phyloP scores from a whole-genome alignment of 2,113 vertebrate genomes.

The Polyodon spathula region DNA sequence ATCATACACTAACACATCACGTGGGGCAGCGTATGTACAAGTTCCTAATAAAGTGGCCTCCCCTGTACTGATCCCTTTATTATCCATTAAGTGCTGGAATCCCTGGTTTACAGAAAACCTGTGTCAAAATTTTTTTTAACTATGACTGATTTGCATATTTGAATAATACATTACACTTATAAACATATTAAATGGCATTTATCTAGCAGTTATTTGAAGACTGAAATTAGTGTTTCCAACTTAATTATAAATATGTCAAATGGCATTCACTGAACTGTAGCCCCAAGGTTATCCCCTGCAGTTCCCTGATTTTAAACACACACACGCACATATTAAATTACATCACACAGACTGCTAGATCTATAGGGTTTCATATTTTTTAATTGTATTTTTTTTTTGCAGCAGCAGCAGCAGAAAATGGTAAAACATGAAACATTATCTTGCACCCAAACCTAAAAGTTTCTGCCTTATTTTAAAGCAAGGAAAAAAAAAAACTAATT shows the following conservation, averaged over 20 bases:
- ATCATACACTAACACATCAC: too few species aligned
- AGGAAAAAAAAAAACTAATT: too few species aligned
- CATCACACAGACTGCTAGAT: constrained; percentile 62
- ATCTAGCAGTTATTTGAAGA: constrained; percentile 58
- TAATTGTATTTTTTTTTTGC: too few species aligned
- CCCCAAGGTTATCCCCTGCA: constrained; percentile 52
- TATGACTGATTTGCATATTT: constrained; percentile 64
- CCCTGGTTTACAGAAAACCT: constrained; percentile 35
- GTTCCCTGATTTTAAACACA: constrained; percentile 68
- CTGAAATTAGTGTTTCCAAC: constrained; percentile 65
- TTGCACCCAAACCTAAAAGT: too few species aligned
- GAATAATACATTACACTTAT: constrained; percentile 74
- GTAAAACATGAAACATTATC: too few species aligned
- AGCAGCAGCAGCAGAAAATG: too few species aligned
- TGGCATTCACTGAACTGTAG: constrained; percentile 56
- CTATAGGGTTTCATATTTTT: too few species aligned
- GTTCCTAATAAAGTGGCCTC: too few species aligned
- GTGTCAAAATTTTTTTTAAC: constrained; percentile 67
- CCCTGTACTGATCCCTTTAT: constrained; percentile 26
- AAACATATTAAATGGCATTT: constrained; percentile 71
- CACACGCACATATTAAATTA: constrained; percentile 65
- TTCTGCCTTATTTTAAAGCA: too few species aligned
- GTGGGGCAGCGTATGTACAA: too few species aligned
- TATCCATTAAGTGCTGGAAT: constrained; percentile 25
- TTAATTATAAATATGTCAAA: constrained; percentile 75